Base-by-base conservation (phyloP, 1,140 invertebrate genomes). In the Planococcus citri region DNA sequence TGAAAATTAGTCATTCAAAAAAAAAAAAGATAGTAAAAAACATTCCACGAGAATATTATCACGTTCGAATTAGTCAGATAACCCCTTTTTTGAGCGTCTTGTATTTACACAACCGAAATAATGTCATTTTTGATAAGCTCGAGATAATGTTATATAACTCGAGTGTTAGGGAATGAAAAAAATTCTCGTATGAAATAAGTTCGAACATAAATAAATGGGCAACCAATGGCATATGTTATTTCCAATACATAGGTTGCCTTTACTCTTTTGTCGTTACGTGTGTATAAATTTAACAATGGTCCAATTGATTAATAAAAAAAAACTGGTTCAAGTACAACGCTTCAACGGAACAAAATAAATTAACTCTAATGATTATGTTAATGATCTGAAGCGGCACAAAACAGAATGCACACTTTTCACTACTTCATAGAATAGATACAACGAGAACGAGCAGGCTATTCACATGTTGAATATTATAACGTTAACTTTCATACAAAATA, bases 221-320 rank as follows among this genome's bases (percentile, higher is more conserved):
- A 20, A 51, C n/a, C 41, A n/a, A n/a, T n/a, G 29, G 12, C 29
- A 33, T 33, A 33, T n/a, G n/a, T n/a, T n/a, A 20, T n/a, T 51
- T 51, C 41, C 41, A 51, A 51, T 51, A 51, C 33, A 6, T 37
- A 8, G 6, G 14, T 51, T 17, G 41, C 2, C 3, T 51, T 17
- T 17, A 9, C 41, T 17, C 41, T 51, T 51, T 51, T 51, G 41
- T 51, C 41, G 41, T n/a, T n/a, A n/a, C n/a, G n/a, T n/a, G n/a
- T 51, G n/a, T 51, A 51, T 14, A 51, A 51, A 6, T 64, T 64
- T 20, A 64, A 64, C 60, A 64, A 64, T 64, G 60, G 25, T 24
- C 25, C 60, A 64, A 64, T 64, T 64, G 60, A 64, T 64, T 64
- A 64, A 64, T 25, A 64, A 64, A n/a, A n/a, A n/a, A n/a, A n/a